A percentile compares a stretch with the other conserved stretches of the same genome.
Conservation (phyloP, 2,888 invertebrate genomes). For the Scaptomyza cyrtandrae region DNA sequence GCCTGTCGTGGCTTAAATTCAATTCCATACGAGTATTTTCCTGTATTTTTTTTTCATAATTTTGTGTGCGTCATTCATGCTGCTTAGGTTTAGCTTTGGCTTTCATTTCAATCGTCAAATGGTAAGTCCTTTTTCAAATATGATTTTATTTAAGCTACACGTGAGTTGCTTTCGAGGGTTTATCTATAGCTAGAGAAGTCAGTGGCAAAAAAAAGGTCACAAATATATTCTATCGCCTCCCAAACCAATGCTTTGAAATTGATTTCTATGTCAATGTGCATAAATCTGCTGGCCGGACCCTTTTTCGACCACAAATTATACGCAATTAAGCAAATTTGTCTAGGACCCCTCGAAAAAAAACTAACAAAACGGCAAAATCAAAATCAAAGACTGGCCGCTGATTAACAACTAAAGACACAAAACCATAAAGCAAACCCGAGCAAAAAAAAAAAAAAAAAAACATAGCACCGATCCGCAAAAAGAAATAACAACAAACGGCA, state of each 20-base stretch:
- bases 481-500: conserved; percentile 55
- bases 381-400: conserved; percentile 67
- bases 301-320: conserved; percentile 72
- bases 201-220: conserved; percentile 8
- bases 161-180: conserved; percentile 51
- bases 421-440: conserved; percentile 51
- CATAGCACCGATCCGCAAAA: conserved; percentile 19
- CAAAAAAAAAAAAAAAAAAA: conserved; percentile 12
- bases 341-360: conserved; percentile 40
- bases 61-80: conserved; percentile 36
- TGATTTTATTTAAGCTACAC: conserved; percentile 67
- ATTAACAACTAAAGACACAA: conserved; percentile 65
- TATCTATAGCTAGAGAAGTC: conserved; percentile 22
- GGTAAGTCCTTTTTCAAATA: conserved; percentile 46
- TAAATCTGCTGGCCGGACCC: conserved; percentile 29
- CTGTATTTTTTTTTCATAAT: conserved; percentile 25
- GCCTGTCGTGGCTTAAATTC: conserved; percentile 42
- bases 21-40: conserved; percentile 34
- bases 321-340: conserved; percentile 80
- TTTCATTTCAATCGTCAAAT: conserved; percentile 50
- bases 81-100: conserved; percentile 44
- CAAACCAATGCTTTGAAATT: conserved; percentile 29
- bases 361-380: conserved; percentile 4
- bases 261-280: conserved; percentile 57
- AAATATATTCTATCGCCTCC: conserved; percentile 5